Evolutionary conservation across 2,888 invertebrate species (phyloP).

Genomic region (Megalurothrips usitatus): DNA sequence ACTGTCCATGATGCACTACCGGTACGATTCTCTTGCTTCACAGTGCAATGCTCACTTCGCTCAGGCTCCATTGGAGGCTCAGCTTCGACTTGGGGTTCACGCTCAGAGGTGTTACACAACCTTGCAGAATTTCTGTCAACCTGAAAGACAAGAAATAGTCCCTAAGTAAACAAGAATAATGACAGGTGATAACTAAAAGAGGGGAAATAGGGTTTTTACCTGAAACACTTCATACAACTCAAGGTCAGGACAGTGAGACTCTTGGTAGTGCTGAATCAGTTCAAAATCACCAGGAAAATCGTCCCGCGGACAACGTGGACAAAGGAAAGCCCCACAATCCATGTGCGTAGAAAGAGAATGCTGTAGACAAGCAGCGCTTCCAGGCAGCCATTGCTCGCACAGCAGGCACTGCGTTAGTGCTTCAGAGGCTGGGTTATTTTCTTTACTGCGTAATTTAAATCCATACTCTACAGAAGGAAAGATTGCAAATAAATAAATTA

Average conservation of each 20-base stretch:
- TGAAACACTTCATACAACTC: slow-evolving; percentile 16
- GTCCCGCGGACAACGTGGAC: background rate
- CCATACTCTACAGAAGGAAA: background rate
- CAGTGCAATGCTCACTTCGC: background rate
- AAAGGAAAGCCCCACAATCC: background rate
- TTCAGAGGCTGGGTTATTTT: slow-evolving; percentile 9
- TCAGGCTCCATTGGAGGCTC: too few species aligned
- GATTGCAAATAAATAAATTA: background rate
- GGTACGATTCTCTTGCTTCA: background rate
- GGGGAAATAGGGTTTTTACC: background rate
- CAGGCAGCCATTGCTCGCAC: background rate
- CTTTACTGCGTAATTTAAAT: background rate
- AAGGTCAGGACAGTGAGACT: slow-evolving; percentile 9
- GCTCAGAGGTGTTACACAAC: too few species aligned
- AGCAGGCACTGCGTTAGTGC: background rate
- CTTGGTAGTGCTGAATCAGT: background rate
- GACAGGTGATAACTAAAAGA: background rate
- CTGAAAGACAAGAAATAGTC: too few species aligned
- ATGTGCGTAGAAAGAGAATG: background rate
- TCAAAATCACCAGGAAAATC: slow-evolving; percentile 23
- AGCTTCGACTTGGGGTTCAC: too few species aligned
- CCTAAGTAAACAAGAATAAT: background rate
- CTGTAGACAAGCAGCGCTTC: background rate
- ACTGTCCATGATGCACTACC: background rate
- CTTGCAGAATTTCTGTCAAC: too few species aligned